These are phyloP conservation scores for Parthenolecanium corni DNA, from an alignment of 2,888 invertebrate species.

Conservation along the genomic window DNA sequence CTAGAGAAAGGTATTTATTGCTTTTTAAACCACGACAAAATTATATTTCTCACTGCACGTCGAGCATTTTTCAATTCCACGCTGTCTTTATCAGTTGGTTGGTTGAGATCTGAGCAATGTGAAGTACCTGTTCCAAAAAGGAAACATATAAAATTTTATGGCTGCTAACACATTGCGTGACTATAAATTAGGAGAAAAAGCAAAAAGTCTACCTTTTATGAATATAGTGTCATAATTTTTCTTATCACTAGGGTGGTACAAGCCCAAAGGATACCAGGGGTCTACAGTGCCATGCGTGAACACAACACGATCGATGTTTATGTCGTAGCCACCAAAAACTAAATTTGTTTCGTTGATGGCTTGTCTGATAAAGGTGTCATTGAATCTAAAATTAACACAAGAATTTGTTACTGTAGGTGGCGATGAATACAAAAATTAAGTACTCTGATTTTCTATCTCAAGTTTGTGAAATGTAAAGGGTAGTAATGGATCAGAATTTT, in stretches of 20 bases:
- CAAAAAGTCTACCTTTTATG: conserved; percentile 11
- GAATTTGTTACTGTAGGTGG: background rate
- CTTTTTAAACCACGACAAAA: conserved; percentile 45
- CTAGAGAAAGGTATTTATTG: too few species aligned
- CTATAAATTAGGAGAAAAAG: background rate
- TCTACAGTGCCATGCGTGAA: conserved; percentile 83
- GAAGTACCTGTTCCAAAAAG: conserved; percentile 61
- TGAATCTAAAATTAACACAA: background rate
- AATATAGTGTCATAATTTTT: background rate
- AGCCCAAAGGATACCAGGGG: conserved; percentile 73
- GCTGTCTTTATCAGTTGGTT: conserved; percentile 53
- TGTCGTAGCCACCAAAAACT: conserved; percentile 63
- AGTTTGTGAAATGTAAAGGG: too few species aligned
- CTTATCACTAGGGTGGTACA: background rate
- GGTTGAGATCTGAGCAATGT: conserved; percentile 90
- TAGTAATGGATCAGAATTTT: too few species aligned
- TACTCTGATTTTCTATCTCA: too few species aligned
- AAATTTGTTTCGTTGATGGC: conserved; percentile 61
- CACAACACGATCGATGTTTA: conserved; percentile 59
- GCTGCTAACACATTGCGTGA: background rate
- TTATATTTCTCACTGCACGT: conserved; percentile 46
- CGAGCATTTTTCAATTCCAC: conserved; percentile 58
- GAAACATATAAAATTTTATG: background rate
- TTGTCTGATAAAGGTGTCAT: conserved; percentile 31
- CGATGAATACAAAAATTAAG: background rate